Conservation (phyloP, 2,888 invertebrate species). For the Sisyra nigra region DNA sequence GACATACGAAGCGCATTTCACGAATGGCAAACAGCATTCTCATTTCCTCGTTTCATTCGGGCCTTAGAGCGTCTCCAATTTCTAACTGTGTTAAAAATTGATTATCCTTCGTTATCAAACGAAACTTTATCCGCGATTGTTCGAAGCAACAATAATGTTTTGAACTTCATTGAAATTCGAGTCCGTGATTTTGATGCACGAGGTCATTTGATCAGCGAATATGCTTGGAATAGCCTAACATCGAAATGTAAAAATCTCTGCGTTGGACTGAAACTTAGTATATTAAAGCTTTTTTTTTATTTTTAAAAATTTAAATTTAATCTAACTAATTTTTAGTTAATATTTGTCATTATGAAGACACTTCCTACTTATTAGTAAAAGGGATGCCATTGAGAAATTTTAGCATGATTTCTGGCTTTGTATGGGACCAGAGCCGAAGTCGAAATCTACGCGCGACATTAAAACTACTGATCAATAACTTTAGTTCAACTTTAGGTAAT, state of each 20-base stretch:
- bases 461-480: conserved; percentile 24
- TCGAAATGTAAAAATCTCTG: conserved; percentile 25
- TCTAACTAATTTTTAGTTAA: conserved; percentile 24
- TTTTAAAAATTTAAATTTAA: too few species aligned
- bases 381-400: conserved; percentile 29
- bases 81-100: conserved; percentile 25
- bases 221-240: conserved; percentile 26
- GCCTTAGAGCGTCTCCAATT: conserved; percentile 24
- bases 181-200: conserved; percentile 28
- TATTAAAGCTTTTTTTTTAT: conserved; percentile 13
- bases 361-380: conserved; percentile 27
- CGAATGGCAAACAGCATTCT: conserved; percentile 23
- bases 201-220: conserved; percentile 24
- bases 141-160: conserved; percentile 21
- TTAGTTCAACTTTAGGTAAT: conserved; percentile 27
- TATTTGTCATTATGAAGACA: conserved; percentile 30
- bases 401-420: conserved; percentile 27
- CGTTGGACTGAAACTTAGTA: conserved; percentile 21
- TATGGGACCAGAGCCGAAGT: conserved; percentile 30
- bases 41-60: conserved; percentile 16
- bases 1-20: conserved; percentile 29
- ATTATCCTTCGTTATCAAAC: conserved; percentile 29
- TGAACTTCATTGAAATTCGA: conserved; percentile 25
- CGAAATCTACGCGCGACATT: conserved; percentile 29
- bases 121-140: conserved; percentile 26